phyloP scores from a whole-genome alignment of 1,140 invertebrate genomes.

The Sarcophaga peregrina region DNA sequence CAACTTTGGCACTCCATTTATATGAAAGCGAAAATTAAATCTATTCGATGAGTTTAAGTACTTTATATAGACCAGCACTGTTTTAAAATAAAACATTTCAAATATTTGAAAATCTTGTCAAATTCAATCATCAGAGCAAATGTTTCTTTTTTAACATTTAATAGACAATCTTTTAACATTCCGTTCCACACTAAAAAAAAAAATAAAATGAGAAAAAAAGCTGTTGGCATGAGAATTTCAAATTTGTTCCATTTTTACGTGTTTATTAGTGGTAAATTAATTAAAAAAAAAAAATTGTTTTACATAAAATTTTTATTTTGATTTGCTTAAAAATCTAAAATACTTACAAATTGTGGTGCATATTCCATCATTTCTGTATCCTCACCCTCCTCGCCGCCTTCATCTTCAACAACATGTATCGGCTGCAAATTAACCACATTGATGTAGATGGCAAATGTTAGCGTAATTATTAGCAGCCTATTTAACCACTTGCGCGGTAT shows the following conservation, averaged over 20 bases:
- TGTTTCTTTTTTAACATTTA: neutral
- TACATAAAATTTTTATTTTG: neutral
- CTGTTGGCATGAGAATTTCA: neutral
- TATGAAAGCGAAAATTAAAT: no score
- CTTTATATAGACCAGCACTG: no score
- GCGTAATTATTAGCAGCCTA: constrained; percentile 12
- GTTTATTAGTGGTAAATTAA: neutral
- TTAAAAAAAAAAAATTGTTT: neutral
- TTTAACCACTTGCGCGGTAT: constrained; percentile 37
- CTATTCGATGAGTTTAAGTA: no score
- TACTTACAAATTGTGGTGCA: constrained; percentile 43
- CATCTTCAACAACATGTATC: constrained; percentile 26
- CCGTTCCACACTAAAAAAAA: neutral
- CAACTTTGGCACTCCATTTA: no score
- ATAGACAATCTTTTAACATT: neutral
- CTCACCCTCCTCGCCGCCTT: neutral
- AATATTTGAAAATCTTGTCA: no score
- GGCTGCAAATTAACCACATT: constrained; percentile 28
- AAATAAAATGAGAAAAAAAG: neutral
- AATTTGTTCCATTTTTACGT: constrained; percentile 6
- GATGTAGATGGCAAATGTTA: constrained; percentile 3
- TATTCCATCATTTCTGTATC: constrained; percentile 33
- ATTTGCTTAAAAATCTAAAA: neutral
- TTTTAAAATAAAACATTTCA: no score
- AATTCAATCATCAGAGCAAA: no score